Conservation (phyloP, 1,140 invertebrate genomes). For the Drosophila kohkoa region DNA sequence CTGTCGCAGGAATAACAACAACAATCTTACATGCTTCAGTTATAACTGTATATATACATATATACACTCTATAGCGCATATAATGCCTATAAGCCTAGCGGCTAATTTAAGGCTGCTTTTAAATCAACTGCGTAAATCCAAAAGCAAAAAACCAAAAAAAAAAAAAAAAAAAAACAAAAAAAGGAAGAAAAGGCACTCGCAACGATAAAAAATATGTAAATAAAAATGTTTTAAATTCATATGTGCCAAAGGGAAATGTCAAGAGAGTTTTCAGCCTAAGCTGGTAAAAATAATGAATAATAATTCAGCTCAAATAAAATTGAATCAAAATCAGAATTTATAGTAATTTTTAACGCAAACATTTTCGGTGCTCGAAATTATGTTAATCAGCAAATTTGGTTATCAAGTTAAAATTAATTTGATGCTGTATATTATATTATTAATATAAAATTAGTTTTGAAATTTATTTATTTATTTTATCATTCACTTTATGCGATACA, state of each 20-base stretch:
- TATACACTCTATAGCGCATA: constrained; percentile 2
- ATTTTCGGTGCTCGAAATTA: too few species aligned
- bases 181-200: not conserved
- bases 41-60: constrained; percentile 13
- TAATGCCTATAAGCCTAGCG: constrained; percentile 34
- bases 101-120: constrained; percentile 29
- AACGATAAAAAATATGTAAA: constrained; percentile 4
- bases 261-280: not conserved
- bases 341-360: too few species aligned
- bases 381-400: too few species aligned
- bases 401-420: too few species aligned
- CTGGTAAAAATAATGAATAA: not conserved
- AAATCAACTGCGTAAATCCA: constrained; percentile 9
- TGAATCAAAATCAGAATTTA: too few species aligned
- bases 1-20: constrained; percentile 29
- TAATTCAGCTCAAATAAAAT: not conserved
- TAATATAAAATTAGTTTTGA: too few species aligned
- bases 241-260: not conserved
- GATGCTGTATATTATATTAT: too few species aligned
- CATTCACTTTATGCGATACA: too few species aligned
- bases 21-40: constrained; percentile 35
- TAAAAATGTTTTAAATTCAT: constrained; percentile 3
- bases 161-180: not conserved
- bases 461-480: too few species aligned
- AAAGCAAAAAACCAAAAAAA: not conserved